Conservation (phyloP, 2,113 vertebrate genomes). For the Ptilonorhynchus violaceus region DNA sequence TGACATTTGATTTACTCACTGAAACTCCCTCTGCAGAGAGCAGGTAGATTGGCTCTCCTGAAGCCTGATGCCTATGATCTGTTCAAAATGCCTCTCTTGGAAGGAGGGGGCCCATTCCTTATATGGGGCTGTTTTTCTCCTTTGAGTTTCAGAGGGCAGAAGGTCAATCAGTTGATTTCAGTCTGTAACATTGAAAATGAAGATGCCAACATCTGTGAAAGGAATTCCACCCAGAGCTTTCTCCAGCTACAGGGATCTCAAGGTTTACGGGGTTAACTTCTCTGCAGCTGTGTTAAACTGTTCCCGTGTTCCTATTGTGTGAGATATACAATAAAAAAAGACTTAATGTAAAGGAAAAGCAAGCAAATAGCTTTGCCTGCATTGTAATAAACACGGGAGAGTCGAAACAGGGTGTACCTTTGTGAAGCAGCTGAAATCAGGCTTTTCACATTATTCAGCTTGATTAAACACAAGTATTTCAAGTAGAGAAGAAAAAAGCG, state of each 20-base stretch:
- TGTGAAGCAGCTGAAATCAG: neutral
- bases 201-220: neutral
- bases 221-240: neutral
- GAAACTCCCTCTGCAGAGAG: neutral
- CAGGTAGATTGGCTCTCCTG: neutral
- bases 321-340: neutral
- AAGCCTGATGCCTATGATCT: neutral
- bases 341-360: neutral
- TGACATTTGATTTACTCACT: neutral
- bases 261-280: neutral
- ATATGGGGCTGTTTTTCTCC: neutral
- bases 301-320: neutral
- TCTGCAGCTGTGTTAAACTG: neutral
- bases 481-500: neutral
- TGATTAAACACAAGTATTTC: neutral
- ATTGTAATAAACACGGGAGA: neutral
- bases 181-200: neutral
- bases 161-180: neutral
- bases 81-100: neutral
- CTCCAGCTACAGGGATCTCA: neutral
- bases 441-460: neutral
- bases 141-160: neutral
- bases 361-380: neutral
- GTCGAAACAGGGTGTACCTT: neutral
- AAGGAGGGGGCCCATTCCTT: neutral